Base-by-base conservation (phyloP, 1,140 invertebrate species). In the Thereuonema tuberculata region DNA sequence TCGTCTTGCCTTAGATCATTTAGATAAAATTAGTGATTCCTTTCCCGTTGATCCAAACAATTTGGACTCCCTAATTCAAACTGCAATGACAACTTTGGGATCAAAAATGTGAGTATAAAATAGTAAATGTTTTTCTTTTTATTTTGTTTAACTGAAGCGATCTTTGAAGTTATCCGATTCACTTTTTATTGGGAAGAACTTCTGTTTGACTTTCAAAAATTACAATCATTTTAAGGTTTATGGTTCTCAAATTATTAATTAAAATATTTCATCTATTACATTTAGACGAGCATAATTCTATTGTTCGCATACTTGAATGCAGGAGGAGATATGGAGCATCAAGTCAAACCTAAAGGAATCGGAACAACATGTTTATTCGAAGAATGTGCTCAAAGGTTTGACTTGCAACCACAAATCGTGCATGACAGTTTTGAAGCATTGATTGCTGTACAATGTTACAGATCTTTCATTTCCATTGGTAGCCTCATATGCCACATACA, bases 81-180 rank as follows among this genome's bases (percentile, higher is more conserved):
- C 93, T 29, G 97, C 97, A 2, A 97, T 95, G 89, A 99, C 97
- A 0, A 96, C 95, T 0, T 80, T 99, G 21, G 93, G 94, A 20
- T 99, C 95, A n/a, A 99, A 99, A 81, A 97, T 99, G 84, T 86
- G 77, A 78, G 70, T 64, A 26, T 20, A 53, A 12, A 46, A 15
- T 47, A 37, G 29, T 20, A 59, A 53, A 43, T 58, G 14, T 61
- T n/a, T 12, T 58, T 54, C 29, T 5, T 47, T 50, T 17, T 46
- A 48, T 9, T 28, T 60, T 49, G n/a, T n/a, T n/a, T n/a, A n/a
- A n/a, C 17, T 25, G 27, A 25, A 25, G 1, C 2, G 28, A 55
- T 55, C 15, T 14, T n/a, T 12, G 37, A 43, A 43, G 37, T 9
- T 43, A 12, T 43, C 9, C n/a, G 37, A 43, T 9, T 43, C 9